Base-by-base conservation (phyloP, 2,888 invertebrate genomes). In the Ametastegia equiseti region DNA sequence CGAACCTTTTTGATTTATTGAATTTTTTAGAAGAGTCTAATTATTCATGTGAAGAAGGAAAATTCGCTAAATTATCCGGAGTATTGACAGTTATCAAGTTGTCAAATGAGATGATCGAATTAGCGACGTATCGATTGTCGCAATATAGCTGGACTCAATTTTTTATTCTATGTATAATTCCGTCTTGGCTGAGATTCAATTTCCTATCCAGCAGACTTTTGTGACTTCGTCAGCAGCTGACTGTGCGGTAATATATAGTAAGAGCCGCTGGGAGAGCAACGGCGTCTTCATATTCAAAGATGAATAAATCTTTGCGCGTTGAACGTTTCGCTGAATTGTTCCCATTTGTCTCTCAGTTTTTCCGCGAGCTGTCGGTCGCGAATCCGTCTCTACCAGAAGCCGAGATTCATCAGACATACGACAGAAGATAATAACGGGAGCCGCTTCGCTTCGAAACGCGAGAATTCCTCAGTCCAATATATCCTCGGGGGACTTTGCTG, bases 391-490 rank as follows among this genome's bases (percentile, higher is more conserved):
- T 50, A n/a, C 50, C 69, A 71, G 80, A 50, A 80, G 80, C 54
- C 69, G 36, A 73, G 60, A 63, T 45, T 63, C 60, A 65, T 39
- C 77, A 27, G 75, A 30, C 81, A 47, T 65, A 15, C 69, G 57
- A 60, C 75, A 23, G 39, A 42, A 57, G 73, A 77, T 77, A 77
- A 81, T 81, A 47, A 81, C 77, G 77, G 80, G 80, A 80, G 80
- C n/a, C 80, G 73, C 23, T 42, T 50, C 19, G 57, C 1, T 27
- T 78, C 60, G 78, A 63, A 78, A 78, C 60, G 83, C 81, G 78
- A 79, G 84, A 83, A 86, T 84, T 84, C 84, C 63, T 78, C 50
- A 67, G 65, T 65, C 82, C 84, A 83, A 86, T 85, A 84, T 84
- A 85, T 86, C 85, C 83, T 83, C 19, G 42, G 33, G n/a, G 42